A percentile compares a stretch with the other conserved stretches of the same genome.
Conservation (phyloP, 2,113 vertebrate species). For the Toxotes chatareus region DNA sequence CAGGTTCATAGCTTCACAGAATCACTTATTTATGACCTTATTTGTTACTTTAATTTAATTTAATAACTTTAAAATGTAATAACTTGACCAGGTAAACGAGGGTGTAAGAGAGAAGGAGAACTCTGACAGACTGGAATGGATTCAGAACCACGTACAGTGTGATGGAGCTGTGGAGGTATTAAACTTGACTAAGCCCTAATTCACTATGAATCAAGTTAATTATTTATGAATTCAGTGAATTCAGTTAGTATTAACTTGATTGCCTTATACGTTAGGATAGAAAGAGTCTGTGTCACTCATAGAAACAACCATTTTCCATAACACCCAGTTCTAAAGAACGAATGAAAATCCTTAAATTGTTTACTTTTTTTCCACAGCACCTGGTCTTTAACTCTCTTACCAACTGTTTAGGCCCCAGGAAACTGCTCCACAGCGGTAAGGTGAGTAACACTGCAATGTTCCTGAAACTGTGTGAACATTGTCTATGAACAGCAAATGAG, state of each 20-base stretch:
- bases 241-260: neutral
- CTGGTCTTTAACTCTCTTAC: constrained; percentile 95
- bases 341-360: neutral
- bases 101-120: constrained; percentile 96
- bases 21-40: neutral
- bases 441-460: constrained; percentile 43
- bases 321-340: neutral
- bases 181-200: neutral
- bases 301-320: neutral
- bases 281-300: neutral
- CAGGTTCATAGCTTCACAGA: constrained; percentile 60
- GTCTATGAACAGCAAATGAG: neutral
- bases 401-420: constrained; percentile 96
- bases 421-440: constrained; percentile 94
- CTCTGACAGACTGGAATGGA: constrained; percentile 95
- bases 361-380: constrained; percentile 81
- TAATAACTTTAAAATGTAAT: neutral
- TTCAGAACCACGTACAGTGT: constrained; percentile 92
- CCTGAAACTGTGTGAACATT: neutral
- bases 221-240: neutral
- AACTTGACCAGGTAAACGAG: constrained; percentile 89
- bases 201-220: neutral
- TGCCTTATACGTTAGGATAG: neutral
- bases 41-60: neutral
- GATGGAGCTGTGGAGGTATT: constrained; percentile 92